These are phyloP conservation scores for Rosalia funebris DNA, from an alignment of 2,888 invertebrate genomes.

Conservation along the genomic window DNA sequence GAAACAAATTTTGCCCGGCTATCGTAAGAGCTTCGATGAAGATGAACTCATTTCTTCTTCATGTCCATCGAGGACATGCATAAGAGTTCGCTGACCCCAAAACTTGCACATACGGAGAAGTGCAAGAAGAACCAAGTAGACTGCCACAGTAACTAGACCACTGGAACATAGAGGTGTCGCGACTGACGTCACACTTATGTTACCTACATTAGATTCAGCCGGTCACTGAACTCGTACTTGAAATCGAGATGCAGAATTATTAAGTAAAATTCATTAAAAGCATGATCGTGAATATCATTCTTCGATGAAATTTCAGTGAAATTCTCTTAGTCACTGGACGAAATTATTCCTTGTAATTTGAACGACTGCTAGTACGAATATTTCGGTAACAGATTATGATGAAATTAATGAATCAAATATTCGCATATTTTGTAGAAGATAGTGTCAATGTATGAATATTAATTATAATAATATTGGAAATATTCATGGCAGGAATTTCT, in stretches of 20 bases:
- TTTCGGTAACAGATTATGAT: too few species aligned
- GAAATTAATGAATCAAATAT: too few species aligned
- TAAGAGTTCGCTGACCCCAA: slow-evolving; percentile 46
- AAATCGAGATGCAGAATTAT: slow-evolving; percentile 28
- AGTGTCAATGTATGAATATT: too few species aligned
- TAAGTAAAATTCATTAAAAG: neutral
- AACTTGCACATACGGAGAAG: slow-evolving; percentile 45
- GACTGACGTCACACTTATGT: slow-evolving; percentile 62
- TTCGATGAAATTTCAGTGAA: neutral
- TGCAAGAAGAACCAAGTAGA: slow-evolving; percentile 49
- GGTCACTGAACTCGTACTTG: slow-evolving; percentile 39
- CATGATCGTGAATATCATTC: neutral
- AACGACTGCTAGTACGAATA: too few species aligned
- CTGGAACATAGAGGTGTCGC: slow-evolving; percentile 64
- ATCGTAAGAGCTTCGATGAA: slow-evolving; percentile 41
- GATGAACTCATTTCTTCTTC: slow-evolving; percentile 57
- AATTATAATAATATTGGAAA: too few species aligned
- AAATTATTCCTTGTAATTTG: too few species aligned
- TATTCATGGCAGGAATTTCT: too few species aligned
- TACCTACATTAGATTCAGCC: slow-evolving; percentile 52
- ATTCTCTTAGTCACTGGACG: neutral
- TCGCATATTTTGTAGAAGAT: too few species aligned
- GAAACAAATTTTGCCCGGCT: slow-evolving; percentile 46
- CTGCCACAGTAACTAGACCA: slow-evolving; percentile 60
- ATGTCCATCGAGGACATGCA: slow-evolving; percentile 54